Evolutionary conservation across 1,140 invertebrate genomes (phyloP).

Genomic region (Eumeta japonica): DNA sequence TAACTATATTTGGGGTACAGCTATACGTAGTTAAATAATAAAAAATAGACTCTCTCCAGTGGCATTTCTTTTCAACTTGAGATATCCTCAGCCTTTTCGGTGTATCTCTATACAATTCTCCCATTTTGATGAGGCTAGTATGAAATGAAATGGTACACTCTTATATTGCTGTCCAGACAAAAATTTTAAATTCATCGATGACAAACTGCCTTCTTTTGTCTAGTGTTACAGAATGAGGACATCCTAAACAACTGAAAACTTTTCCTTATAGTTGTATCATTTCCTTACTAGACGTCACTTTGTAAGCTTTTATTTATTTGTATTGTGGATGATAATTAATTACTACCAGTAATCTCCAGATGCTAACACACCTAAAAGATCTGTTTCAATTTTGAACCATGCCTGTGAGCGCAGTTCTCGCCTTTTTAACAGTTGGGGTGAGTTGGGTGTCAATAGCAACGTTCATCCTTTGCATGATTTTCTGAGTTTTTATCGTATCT

Average conservation of each 20-base stretch:
- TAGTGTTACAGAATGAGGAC: slow-evolving; percentile 11
- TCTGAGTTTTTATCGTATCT: no score
- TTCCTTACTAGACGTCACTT: slow-evolving; percentile 11
- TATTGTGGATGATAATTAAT: slow-evolving; percentile 19
- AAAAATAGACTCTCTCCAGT: neutral
- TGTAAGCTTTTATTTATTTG: slow-evolving; percentile 14
- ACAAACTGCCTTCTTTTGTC: slow-evolving; percentile 19
- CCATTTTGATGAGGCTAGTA: slow-evolving; percentile 21
- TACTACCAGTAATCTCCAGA: slow-evolving; percentile 19
- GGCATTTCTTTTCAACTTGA: slow-evolving; percentile 3
- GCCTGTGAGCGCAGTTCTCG: slow-evolving; percentile 22
- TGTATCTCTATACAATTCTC: slow-evolving; percentile 17
- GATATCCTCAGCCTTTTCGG: slow-evolving; percentile 11
- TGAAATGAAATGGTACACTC: neutral
- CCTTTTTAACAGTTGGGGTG: slow-evolving; percentile 20
- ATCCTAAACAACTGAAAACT: slow-evolving; percentile 20
- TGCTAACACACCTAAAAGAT: slow-evolving; percentile 28
- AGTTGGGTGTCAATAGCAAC: slow-evolving; percentile 8
- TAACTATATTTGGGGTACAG: slow-evolving; percentile 1
- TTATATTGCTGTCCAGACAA: neutral
- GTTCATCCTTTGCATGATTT: slow-evolving; percentile 2
- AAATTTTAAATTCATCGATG: slow-evolving; percentile 19
- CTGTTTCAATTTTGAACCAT: slow-evolving; percentile 30
- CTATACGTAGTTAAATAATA: slow-evolving; percentile 2
- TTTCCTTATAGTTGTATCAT: slow-evolving; percentile 14